phyloP scores from a whole-genome alignment of 2,888 invertebrate genomes.

The Latrodectus hesperus region DNA sequence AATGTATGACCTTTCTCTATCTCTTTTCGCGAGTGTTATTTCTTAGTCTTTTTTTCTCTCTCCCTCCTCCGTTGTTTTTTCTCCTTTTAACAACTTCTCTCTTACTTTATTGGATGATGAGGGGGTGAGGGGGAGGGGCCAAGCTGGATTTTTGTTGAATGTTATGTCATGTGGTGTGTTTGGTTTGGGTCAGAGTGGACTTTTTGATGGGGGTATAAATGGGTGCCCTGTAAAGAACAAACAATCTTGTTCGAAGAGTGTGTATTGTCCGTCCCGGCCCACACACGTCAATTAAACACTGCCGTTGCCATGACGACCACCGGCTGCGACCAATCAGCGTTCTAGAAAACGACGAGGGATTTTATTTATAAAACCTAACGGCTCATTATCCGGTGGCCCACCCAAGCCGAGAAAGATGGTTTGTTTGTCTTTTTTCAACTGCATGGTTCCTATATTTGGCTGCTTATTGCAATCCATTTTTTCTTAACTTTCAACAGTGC shows the following conservation, averaged over 20 bases:
- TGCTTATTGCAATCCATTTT: conserved; percentile 49
- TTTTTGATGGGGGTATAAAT: conserved; percentile 66
- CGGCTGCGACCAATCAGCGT: conserved; percentile 69
- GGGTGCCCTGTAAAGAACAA: conserved; percentile 60
- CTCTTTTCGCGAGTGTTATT: conserved; percentile 40
- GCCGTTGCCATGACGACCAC: conserved; percentile 63
- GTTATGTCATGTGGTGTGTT: conserved; percentile 65
- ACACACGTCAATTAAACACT: conserved; percentile 70
- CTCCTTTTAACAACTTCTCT: conserved; percentile 61
- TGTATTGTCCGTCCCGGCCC: conserved; percentile 64
- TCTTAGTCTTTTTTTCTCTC: conserved; percentile 22
- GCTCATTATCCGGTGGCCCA: conserved; percentile 69
- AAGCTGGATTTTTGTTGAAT: conserved; percentile 63
- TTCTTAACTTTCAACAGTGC: neutral
- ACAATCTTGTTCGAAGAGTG: conserved; percentile 45
- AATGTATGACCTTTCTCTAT: conserved; percentile 55
- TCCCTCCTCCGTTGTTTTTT: conserved; percentile 59
- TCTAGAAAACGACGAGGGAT: conserved; percentile 58
- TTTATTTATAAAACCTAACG: conserved; percentile 70
- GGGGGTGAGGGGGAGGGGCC: conserved; percentile 40
- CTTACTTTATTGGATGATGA: conserved; percentile 42
- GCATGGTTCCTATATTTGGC: conserved; percentile 58
- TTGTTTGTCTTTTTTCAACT: conserved; percentile 64
- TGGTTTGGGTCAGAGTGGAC: conserved; percentile 58
- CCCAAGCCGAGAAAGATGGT: conserved; percentile 54